Conservation (phyloP, 2,888 invertebrate genomes). For the Perdita meconis region DNA sequence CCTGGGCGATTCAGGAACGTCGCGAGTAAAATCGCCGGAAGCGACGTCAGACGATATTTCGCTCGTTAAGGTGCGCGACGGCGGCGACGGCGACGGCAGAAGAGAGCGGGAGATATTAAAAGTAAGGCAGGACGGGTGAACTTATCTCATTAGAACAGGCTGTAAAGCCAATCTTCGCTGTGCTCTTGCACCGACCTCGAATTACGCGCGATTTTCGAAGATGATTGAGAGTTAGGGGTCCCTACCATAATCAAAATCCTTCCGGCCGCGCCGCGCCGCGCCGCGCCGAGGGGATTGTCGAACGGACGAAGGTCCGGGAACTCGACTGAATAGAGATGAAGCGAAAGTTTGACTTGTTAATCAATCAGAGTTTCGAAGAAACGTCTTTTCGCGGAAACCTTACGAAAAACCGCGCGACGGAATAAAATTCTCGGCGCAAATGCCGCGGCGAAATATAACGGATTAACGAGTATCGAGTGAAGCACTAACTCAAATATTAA, state of each 20-base stretch:
- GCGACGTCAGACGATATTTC: constrained; percentile 70
- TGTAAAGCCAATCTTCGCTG: constrained; percentile 75
- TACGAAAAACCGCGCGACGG: too few species aligned
- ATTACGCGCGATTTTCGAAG: constrained; percentile 71
- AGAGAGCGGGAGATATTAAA: constrained; percentile 76
- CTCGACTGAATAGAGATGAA: constrained; percentile 18
- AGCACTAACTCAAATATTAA: too few species aligned
- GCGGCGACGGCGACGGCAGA: constrained; percentile 37
- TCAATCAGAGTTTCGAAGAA: constrained; percentile 13
- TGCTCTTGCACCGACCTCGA: constrained; percentile 63
- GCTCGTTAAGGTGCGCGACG: constrained; percentile 67
- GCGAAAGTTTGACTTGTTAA: constrained; percentile 28
- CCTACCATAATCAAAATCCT: constrained; percentile 52
- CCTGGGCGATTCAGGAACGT: constrained; percentile 36
- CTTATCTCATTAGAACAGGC: constrained; percentile 81
- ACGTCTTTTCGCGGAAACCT: too few species aligned
- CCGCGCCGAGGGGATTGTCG: neutral
- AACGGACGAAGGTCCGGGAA: constrained; percentile 20
- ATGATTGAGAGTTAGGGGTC: constrained; percentile 68
- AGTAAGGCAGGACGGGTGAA: constrained; percentile 79
- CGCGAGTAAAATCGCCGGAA: constrained; percentile 69
- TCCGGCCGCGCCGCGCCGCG: too few species aligned
- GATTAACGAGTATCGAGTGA: too few species aligned
- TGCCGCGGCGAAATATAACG: too few species aligned
- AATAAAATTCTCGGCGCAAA: too few species aligned